Evolutionary conservation across 2,113 vertebrate genomes (phyloP), one percentile per base, ranked within the genome.

Genomic region (Mystacornis crossleyi): DNA sequence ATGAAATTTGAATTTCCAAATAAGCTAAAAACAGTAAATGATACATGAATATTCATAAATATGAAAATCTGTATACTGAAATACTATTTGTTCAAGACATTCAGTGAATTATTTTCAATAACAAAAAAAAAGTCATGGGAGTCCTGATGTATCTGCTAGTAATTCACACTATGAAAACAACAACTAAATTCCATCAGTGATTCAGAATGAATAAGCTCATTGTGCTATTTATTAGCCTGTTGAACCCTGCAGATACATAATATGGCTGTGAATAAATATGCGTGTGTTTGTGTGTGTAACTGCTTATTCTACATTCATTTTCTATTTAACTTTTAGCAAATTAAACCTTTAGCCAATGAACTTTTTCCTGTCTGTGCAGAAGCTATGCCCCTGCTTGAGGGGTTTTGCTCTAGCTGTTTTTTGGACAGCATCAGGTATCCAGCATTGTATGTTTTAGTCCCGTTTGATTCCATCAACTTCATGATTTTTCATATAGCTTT

Each of bases 41-140:
- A 53, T n/a, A 51, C 15, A 64, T 86, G 69, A 86, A 89, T 95
- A 95, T 95, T 93, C 80, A 91, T 71, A 70, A 66, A 60, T 67
- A 43, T 36, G 8, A 88, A 92, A 82, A 40, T 34, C 12, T 61
- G 10, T 70, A 69, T 17, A 66, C 14, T 36, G 48, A 74, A 85
- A 81, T 67, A 33, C 8, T 66, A 70, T 81, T 93, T 94, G 6
- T 90, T 71, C 61, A 81, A 81, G 48, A 64, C 4, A 77, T 47
- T 29, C 42, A 40, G 17, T 60, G 47, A 74, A 70, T 83, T 86
- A 89, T 81, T 95, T 69, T 81, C 45, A 84, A 78, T 67, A 81
- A 81, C 4, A 7, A 77, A 83, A 86, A 78, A 62, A 12, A n/a
- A n/a, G n/a, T 24, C 20, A 36, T 23, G 28, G n/a, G 89, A 84